A percentile compares a stretch with the other conserved stretches of the same genome.
Evolutionary conservation across 2,113 vertebrate species (phyloP).

Genomic region (Tetrao urogallus): DNA sequence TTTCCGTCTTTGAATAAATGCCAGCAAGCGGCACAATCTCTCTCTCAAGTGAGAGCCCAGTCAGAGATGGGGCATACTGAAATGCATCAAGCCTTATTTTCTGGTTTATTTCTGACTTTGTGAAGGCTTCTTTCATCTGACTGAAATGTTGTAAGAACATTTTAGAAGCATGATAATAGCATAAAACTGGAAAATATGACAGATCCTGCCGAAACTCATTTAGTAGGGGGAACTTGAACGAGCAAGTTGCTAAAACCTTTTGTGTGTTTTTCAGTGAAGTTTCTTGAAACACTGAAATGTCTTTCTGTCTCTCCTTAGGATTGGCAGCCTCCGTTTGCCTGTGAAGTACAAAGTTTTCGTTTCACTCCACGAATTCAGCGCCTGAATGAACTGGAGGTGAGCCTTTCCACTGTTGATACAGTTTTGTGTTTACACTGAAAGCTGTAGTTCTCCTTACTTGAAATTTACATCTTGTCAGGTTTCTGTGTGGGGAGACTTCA

Average conservation of each 20-base stretch:
- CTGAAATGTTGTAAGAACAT: background rate
- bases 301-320: slow-evolving; percentile 81
- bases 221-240: background rate
- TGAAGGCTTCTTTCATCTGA: background rate
- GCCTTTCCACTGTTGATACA: background rate
- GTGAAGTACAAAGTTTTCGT: slow-evolving; percentile 94
- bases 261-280: background rate
- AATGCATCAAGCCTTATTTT: background rate
- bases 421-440: background rate
- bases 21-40: fast-evolving
- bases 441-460: background rate
- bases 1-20: background rate
- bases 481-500: slow-evolving; percentile 20
- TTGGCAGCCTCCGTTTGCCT: slow-evolving; percentile 98
- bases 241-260: background rate
- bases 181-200: background rate
- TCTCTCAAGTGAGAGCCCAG: background rate
- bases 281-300: slow-evolving; percentile 2
- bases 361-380: slow-evolving; percentile 96
- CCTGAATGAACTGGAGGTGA: slow-evolving; percentile 96
- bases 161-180: background rate
- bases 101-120: background rate
- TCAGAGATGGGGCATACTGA: background rate
- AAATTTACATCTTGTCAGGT: slow-evolving; percentile 18
- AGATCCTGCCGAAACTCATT: background rate